Percentiles rank a stretch among this genome's conserved stretches.
Evolutionary conservation across 2,113 vertebrate genomes (phyloP).

Genomic region (Prinia subflava): DNA sequence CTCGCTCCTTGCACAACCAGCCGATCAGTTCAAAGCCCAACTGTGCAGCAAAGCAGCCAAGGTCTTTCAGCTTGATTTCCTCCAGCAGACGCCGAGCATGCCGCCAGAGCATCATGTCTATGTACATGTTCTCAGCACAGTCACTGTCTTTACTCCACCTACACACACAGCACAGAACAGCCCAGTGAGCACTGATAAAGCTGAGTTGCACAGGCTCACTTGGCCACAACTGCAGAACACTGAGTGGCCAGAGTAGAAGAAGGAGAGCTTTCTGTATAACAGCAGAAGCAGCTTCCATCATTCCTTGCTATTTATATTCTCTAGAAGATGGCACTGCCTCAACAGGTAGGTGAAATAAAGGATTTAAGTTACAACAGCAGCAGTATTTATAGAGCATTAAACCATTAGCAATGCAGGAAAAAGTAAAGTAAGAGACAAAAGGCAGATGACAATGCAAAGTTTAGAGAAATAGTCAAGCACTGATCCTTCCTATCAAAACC

Average conservation of each 20-base stretch:
- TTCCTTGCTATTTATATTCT: neutral
- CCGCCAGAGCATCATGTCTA: slow-evolving; percentile 98
- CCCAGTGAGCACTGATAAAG: neutral
- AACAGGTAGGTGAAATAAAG: neutral
- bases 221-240: neutral
- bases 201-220: accelerated
- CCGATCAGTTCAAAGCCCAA: slow-evolving; percentile 94
- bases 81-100: slow-evolving; percentile 93
- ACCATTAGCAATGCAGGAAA: neutral
- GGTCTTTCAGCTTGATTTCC: slow-evolving; percentile 90
- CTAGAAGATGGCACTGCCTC: neutral
- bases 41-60: slow-evolving; percentile 94
- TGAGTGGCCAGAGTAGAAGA: accelerated
- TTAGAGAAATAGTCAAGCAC: neutral
- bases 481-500: neutral
- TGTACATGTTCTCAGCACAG: slow-evolving; percentile 96
- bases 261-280: neutral
- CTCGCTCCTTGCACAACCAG: slow-evolving; percentile 92
- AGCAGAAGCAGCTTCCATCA: neutral
- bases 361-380: neutral
- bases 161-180: neutral
- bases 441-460: neutral
- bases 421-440: neutral
- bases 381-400: neutral
- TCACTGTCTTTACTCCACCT: slow-evolving; percentile 85